Percentiles rank a stretch among this genome's conserved stretches.
Evolutionary conservation across 92 coral and sea anemone genomes (phyloP).

Genomic region (Actinernus sp.): DNA sequence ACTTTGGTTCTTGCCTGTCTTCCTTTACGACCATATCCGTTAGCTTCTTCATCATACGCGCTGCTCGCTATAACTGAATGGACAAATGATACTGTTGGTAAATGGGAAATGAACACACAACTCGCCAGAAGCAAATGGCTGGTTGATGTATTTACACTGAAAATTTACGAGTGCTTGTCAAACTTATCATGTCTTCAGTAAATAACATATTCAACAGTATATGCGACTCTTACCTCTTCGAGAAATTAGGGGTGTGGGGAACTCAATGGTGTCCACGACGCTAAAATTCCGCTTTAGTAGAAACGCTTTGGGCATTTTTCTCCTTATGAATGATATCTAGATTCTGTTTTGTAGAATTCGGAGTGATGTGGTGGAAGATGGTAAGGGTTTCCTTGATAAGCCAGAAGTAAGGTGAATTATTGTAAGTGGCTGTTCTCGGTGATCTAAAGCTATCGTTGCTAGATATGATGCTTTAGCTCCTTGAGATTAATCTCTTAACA

Average conservation of each 20-base stretch:
- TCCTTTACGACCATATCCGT: conserved; percentile 20
- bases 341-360: too few relatives aligned
- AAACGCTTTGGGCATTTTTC: conserved; percentile 77
- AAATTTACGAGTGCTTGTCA: conserved; percentile 2
- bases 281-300: conserved; percentile 68
- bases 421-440: too few relatives aligned
- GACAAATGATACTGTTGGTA: conserved; percentile 63
- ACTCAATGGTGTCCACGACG: conserved; percentile 35
- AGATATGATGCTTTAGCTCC: conserved; percentile 59
- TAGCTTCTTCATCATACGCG: conserved; percentile 18
- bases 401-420: too few relatives aligned
- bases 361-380: too few relatives aligned
- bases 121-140: conserved; percentile 74
- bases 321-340: conserved; percentile 8
- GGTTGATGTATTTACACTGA: conserved; percentile 61
- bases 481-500: conserved; percentile 91
- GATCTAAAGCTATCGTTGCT: conserved; percentile 17
- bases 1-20: conserved; percentile 23
- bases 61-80: conserved; percentile 65
- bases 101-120: conserved; percentile 91
- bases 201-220: conserved; percentile 24
- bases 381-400: too few relatives aligned
- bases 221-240: conserved; percentile 33
- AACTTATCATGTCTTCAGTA: background rate
- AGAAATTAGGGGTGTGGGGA: conserved; percentile 28